These are phyloP conservation scores for Hesperophylax magnus DNA, from an alignment of 1,140 invertebrate species.

Conservation along the genomic window DNA sequence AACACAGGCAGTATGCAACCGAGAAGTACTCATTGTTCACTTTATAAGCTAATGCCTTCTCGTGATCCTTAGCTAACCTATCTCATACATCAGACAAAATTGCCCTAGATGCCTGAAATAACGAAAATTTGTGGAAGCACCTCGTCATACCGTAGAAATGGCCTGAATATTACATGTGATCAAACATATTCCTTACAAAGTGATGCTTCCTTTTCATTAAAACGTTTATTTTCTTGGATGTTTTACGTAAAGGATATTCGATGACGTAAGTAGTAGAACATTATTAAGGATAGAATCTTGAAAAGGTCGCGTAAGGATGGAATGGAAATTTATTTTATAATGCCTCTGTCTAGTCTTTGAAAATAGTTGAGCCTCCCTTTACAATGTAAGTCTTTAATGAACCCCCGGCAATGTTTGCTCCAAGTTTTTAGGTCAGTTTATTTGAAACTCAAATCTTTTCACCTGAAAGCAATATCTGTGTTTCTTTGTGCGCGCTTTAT, in stretches of 20 bases:
- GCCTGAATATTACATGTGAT: neutral
- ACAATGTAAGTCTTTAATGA: neutral
- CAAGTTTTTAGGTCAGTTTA: too few species aligned
- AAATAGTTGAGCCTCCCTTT: neutral
- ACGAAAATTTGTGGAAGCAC: neutral
- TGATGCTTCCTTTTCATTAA: neutral
- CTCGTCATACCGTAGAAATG: neutral
- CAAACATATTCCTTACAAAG: neutral
- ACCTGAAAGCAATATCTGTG: too few species aligned
- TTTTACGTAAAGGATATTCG: neutral
- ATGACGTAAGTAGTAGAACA: slow-evolving; percentile 14
- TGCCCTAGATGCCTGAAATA: neutral
- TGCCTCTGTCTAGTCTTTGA: neutral
- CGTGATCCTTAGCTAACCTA: neutral
- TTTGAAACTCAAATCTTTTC: too few species aligned
- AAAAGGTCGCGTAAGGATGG: slow-evolving; percentile 5
- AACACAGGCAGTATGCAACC: neutral
- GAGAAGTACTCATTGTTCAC: neutral
- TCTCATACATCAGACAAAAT: neutral
- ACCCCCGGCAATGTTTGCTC: neutral
- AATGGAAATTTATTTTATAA: slow-evolving; percentile 14
- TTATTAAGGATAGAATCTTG: slow-evolving; percentile 3
- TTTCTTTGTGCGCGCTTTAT: too few species aligned
- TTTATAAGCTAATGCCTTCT: slow-evolving; percentile 3
- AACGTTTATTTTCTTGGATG: neutral